phyloP scores from a whole-genome alignment of 2,888 invertebrate genomes.

The Tenthredo livida region DNA sequence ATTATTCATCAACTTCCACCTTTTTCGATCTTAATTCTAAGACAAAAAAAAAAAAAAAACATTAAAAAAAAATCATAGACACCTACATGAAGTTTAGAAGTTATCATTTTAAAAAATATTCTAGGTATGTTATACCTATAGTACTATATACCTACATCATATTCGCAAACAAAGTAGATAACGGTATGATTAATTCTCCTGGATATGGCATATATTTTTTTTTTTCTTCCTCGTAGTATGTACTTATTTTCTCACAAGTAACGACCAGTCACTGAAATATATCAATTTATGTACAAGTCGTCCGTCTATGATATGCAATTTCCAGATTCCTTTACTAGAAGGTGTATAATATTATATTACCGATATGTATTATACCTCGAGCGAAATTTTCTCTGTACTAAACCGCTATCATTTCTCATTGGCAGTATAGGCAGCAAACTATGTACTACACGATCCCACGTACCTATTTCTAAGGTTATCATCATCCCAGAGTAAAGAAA shows the following conservation, averaged over 20 bases:
- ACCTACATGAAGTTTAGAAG: background rate
- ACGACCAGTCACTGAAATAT: background rate
- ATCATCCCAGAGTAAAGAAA: background rate
- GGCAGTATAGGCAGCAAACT: background rate
- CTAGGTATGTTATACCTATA: background rate
- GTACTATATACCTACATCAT: too few relatives aligned
- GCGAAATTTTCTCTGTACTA: background rate
- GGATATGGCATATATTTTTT: background rate
- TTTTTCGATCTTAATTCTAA: background rate
- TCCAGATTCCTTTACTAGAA: background rate
- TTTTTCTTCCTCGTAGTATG: background rate
- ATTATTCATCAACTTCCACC: background rate
- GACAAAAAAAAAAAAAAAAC: background rate
- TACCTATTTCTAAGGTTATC: conserved; percentile 21
- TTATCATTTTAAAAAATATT: background rate
- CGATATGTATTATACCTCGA: background rate
- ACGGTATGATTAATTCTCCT: background rate
- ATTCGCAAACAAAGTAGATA: background rate
- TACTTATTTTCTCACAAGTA: background rate
- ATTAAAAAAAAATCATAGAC: background rate
- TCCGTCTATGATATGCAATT: background rate
- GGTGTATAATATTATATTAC: background rate
- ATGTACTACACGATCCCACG: conserved; percentile 10
- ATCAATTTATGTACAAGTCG: background rate
- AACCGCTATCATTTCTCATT: conserved; percentile 7